phyloP scores from a whole-genome alignment of 2,113 vertebrate species.

The Calonectris borealis region DNA sequence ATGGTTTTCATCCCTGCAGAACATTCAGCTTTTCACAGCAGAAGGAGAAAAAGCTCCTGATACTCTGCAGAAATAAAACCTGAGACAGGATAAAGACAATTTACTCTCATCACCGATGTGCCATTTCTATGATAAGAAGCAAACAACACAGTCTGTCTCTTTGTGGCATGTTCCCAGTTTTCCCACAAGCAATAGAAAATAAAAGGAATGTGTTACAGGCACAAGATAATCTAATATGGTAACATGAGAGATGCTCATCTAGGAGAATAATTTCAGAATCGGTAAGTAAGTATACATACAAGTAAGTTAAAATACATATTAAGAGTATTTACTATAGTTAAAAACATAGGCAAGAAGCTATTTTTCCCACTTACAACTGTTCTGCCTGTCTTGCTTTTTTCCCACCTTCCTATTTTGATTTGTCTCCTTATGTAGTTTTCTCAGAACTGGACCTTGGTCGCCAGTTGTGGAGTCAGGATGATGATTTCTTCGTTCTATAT shows the following conservation, averaged over 20 bases:
- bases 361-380: neutral
- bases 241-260: neutral
- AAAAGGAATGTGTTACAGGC: neutral
- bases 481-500: neutral
- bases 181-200: neutral
- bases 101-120: neutral
- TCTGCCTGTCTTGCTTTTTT: neutral
- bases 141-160: neutral
- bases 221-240: neutral
- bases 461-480: neutral
- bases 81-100: constrained; percentile 22
- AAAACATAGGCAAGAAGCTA: neutral
- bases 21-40: neutral
- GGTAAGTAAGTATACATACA: neutral
- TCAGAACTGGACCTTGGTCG: neutral
- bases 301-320: neutral
- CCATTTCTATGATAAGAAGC: neutral
- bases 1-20: constrained; percentile 9
- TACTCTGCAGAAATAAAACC: neutral
- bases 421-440: neutral
- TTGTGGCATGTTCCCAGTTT: neutral
- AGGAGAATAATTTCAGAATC: neutral
- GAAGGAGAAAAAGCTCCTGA: constrained; percentile 14
- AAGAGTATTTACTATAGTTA: neutral
- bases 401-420: neutral